These are phyloP conservation scores for Psammodynastes pulverulentus DNA, from an alignment of 2,113 vertebrate species.

Conservation along the genomic window DNA sequence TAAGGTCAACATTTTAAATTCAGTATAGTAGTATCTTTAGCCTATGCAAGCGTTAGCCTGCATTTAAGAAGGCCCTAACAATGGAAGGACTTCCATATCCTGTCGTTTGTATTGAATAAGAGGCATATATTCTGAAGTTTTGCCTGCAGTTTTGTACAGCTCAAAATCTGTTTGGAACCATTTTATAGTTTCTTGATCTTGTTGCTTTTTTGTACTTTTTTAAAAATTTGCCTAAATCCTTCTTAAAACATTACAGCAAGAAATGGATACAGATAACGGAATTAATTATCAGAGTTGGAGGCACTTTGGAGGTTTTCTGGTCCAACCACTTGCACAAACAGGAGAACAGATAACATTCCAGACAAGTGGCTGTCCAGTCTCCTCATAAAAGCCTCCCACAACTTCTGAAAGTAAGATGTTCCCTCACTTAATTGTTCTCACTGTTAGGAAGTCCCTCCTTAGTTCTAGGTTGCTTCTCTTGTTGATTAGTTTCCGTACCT, in stretches of 20 bases:
- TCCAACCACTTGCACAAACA: neutral
- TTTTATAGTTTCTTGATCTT: neutral
- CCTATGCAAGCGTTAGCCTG: neutral
- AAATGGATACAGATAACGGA: neutral
- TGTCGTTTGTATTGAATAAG: neutral
- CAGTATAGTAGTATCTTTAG: neutral
- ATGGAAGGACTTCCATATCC: neutral
- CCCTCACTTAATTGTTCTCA: neutral
- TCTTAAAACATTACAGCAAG: neutral
- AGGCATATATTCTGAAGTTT: neutral
- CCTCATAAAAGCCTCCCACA: neutral
- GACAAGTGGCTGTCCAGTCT: neutral
- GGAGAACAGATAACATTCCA: neutral
- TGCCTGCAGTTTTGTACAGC: neutral
- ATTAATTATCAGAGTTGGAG: neutral
- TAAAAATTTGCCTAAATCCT: neutral
- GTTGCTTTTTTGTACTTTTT: neutral
- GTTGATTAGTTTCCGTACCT: neutral
- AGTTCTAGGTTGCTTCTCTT: neutral
- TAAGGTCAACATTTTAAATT: neutral
- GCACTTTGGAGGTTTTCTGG: neutral
- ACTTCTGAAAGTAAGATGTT: neutral
- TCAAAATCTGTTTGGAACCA: neutral
- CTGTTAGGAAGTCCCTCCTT: neutral
- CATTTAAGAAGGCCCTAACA: neutral